Conservation (phyloP, 1,140 invertebrate species). For the Pachyrhynchus sulphureomaculatus region DNA sequence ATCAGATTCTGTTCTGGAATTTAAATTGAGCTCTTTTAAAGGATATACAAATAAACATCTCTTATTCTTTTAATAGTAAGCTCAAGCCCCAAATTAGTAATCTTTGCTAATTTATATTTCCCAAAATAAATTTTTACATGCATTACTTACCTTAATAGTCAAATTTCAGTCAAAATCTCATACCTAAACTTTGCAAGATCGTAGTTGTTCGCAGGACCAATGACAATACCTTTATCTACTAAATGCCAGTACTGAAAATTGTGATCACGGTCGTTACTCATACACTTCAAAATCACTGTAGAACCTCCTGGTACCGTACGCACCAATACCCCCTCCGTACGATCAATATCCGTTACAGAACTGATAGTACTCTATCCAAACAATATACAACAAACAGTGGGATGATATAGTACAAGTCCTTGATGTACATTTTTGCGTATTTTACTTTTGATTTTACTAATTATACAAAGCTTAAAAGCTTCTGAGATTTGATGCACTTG, state of each 20-base stretch:
- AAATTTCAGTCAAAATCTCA: conserved; percentile 34
- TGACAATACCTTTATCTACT: conserved; percentile 21
- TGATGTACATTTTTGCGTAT: too few species aligned
- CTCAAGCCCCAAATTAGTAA: too few species aligned
- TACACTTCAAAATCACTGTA: conserved; percentile 29
- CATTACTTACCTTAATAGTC: conserved; percentile 31
- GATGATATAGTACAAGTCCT: too few species aligned
- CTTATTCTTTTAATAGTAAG: too few species aligned
- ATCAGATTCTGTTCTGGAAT: too few species aligned
- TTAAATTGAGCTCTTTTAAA: too few species aligned
- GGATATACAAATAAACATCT: too few species aligned
- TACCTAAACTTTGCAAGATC: conserved; percentile 31
- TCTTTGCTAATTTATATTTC: too few species aligned
- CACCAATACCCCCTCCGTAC: conserved; percentile 10
- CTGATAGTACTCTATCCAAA: neutral
- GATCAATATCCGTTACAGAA: conserved; percentile 4
- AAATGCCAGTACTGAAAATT: conserved; percentile 34
- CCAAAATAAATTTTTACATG: too few species aligned
- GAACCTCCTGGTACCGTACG: conserved; percentile 24
- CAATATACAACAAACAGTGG: neutral
- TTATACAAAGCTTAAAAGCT: too few species aligned
- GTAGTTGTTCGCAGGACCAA: conserved; percentile 32
- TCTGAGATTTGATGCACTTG: too few species aligned
- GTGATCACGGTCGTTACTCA: conserved; percentile 32
- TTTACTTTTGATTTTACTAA: too few species aligned